Base-by-base conservation (phyloP, 2,888 invertebrate genomes). In the Parthenolecanium corni region DNA sequence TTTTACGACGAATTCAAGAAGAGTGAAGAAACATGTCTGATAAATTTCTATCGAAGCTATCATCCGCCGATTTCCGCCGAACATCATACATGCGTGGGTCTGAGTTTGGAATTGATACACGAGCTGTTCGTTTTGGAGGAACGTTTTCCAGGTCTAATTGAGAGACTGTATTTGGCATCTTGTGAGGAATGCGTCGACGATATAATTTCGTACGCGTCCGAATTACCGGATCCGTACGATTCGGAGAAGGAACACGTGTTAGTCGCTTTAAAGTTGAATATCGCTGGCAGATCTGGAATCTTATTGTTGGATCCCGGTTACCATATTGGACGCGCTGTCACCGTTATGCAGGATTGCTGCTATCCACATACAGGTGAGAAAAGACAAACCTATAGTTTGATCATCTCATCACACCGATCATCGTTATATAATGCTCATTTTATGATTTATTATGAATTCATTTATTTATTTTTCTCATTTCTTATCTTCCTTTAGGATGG, bases 291-390 rank as follows among this genome's bases (percentile, higher is more conserved):
- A 42, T 74, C 77, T 1, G 92, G 91, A 31, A 77, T 87, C 54
- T 75, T 92, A 76, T 80, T 93, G 21, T 81, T 91, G 44, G 93
- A 93, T 77, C 90, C 92, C 0, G 92, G 92, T 18, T 93, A 93
- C 75, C 92, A 93, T 74, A 85, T 92, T 65, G 85, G 87, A 46
- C 79, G 89, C 66, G 85, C 87, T 64, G 81, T 92, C 66, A 89
- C 90, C 21, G 84, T 91, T 57, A 93, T 92, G 92, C 78, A 80
- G 40, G 92, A 93, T 73, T 79, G 83, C 66, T 77, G 79, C 52
- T 89, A 87, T 75, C 93, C 92, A 14, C 89, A 93, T 70, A 91
- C 92, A 65, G 87, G 88, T 79, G 68, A 75, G 73, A 14, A 49
- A 20, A 18, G 4, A 25, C 38, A 16, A 25, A 31, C 9, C 4